Evolutionary conservation across 2,888 invertebrate species (phyloP), one percentile per base, ranked within the genome.

Genomic region (Cordylochernes scorpioides): DNA sequence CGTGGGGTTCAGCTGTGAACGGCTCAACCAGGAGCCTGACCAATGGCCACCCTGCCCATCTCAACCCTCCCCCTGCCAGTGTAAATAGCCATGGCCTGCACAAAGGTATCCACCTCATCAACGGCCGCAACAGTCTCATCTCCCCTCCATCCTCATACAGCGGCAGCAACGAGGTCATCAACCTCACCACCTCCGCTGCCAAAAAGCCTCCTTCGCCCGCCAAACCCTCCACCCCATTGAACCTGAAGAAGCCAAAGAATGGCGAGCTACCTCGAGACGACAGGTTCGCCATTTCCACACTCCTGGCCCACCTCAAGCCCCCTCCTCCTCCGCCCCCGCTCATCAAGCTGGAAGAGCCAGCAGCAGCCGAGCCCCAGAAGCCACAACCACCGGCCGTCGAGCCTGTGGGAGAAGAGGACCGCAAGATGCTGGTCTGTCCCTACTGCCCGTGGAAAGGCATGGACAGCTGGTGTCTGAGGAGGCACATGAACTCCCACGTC

Each of bases 361-460:
- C 19, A 19, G n/a, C 8, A n/a, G 8, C 8, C 8, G 19, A 19
- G n/a, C 8, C 8, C n/a, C n/a, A 9, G 8, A 19, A 19, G n/a
- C 32, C 33, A 3, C 16, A 30, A 2, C 30, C 32, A 18, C 32
- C 30, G 24, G 35, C 35, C n/a, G 25, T 35, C 8, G 30, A 32
- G 5, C 17, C 29, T 10, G 21, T 27, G 5, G 27, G 28, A 13
- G 21, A n/a, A 15, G 17, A 25, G 17, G 27, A 16, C 9, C 35
- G 33, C 49, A 66, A 69, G 45, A 64, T 72, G 43, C 74, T 71
- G 55, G 68, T 71, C 42, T 82, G 82, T 56, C 71, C 74, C 51
- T 80, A 77, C 52, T 84, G 82, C 54, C 64, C 80, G 15, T 82
- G 80, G 80, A 72, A 73, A 18, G 82, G 82, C 15, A 77, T 74